phyloP scores from a whole-genome alignment of 1,140 invertebrate genomes.

The Lasaia peninsularis region DNA sequence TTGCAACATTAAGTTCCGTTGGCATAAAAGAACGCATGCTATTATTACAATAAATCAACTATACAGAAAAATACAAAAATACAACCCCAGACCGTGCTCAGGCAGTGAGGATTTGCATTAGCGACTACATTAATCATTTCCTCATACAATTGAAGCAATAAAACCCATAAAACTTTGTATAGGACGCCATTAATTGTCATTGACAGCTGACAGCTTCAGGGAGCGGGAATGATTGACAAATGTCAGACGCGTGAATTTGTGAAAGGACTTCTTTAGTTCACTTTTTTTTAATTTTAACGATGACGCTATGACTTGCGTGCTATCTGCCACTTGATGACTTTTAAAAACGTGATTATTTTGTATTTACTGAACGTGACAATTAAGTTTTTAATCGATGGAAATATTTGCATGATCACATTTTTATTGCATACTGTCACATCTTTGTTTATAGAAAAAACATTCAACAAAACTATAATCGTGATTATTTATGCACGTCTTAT shows the following conservation, averaged over 20 bases:
- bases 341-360: constrained; percentile 2
- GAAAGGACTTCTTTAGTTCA: constrained; percentile 36
- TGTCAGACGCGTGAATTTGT: constrained; percentile 55
- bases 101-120: constrained; percentile 66
- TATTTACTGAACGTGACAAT: constrained; percentile 10
- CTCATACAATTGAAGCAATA: constrained; percentile 58
- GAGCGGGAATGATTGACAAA: constrained; percentile 67
- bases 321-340: constrained; percentile 17
- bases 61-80: constrained; percentile 53
- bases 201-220: constrained; percentile 54
- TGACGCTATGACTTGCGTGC: constrained; percentile 42
- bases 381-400: neutral
- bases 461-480: neutral
- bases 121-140: constrained; percentile 72
- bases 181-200: constrained; percentile 69
- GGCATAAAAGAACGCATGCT: constrained; percentile 29
- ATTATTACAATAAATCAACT: constrained; percentile 61
- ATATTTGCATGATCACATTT: constrained; percentile 9
- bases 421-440: constrained; percentile 1
- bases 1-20: constrained; percentile 26
- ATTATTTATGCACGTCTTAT: too few species aligned
- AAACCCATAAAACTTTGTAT: constrained; percentile 70
- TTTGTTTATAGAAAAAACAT: constrained; percentile 1
- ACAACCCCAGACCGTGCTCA: constrained; percentile 50
- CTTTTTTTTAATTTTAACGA: constrained; percentile 43